These are phyloP conservation scores for Catocala fraxini DNA, from an alignment of 2,888 invertebrate species.

Conservation along the genomic window DNA sequence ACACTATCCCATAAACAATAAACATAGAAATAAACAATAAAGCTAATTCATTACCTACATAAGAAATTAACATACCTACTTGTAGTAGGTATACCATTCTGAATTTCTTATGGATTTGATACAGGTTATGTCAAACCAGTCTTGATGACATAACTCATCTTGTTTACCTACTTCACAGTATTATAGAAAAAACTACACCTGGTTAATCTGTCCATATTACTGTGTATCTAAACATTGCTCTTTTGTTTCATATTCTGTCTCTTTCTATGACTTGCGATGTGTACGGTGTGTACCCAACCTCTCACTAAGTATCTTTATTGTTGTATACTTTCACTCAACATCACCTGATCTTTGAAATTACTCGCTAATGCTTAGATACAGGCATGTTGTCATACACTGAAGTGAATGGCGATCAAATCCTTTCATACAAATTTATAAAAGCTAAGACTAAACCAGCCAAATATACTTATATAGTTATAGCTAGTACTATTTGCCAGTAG, in stretches of 20 bases:
- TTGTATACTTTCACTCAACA: constrained; percentile 20
- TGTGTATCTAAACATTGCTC: neutral
- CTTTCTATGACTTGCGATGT: neutral
- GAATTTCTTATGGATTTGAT: constrained; percentile 1
- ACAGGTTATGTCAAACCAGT: constrained; percentile 14
- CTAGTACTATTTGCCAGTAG: no score
- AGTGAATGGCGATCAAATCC: no score
- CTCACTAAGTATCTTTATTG: constrained; percentile 10
- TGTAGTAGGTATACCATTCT: neutral
- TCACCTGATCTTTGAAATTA: constrained; percentile 20
- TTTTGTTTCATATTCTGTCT: neutral
- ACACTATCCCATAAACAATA: neutral
- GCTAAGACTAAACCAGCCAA: no score
- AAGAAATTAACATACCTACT: constrained; percentile 1
- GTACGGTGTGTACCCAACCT: constrained; percentile 1
- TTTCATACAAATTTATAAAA: no score
- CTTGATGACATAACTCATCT: constrained; percentile 14
- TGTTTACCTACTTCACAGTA: neutral
- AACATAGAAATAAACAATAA: neutral
- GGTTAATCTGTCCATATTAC: constrained; percentile 1
- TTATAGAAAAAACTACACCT: neutral
- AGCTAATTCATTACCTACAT: neutral
- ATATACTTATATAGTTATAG: no score
- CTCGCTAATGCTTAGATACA: no score
- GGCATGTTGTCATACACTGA: no score